Conservation (phyloP, 2,888 invertebrate genomes). For the Germaria angustata region DNA sequence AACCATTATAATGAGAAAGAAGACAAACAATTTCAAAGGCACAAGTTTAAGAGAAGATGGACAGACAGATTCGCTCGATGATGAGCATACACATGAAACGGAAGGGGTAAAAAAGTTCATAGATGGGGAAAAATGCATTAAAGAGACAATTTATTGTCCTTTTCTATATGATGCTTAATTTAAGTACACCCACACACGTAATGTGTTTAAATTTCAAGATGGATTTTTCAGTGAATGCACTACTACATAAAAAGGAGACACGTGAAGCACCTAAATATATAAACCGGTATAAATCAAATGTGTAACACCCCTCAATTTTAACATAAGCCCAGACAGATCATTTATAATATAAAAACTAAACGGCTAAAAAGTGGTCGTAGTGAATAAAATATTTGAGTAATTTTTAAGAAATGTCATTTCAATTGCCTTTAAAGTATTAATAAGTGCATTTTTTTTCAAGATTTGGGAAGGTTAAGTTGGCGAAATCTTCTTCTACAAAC, state of each 20-base stretch:
- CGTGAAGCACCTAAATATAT: background rate
- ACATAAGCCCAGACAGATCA: too few relatives aligned
- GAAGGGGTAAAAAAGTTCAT: background rate
- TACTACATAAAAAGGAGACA: conserved; percentile 35
- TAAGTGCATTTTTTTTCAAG: too few relatives aligned
- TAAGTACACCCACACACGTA: conserved; percentile 61
- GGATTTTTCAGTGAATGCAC: conserved; percentile 41
- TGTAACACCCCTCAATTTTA: background rate
- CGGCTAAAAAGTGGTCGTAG: too few relatives aligned
- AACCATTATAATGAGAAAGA: conserved; percentile 33
- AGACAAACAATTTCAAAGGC: conserved; percentile 51
- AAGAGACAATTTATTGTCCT: conserved; percentile 57
- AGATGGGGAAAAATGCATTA: conserved; percentile 19
- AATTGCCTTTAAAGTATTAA: too few relatives aligned
- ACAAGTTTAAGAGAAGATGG: background rate
- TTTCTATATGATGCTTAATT: conserved; percentile 56
- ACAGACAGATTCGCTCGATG: background rate
- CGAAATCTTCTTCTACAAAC: too few relatives aligned
- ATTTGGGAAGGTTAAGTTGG: too few relatives aligned
- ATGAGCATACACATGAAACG: background rate
- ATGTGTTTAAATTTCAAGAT: conserved; percentile 35
- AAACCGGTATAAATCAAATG: background rate
- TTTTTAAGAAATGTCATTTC: too few relatives aligned
- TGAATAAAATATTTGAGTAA: too few relatives aligned
- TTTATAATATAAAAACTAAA: too few relatives aligned